Percentiles rank a stretch among this genome's conserved stretches.
These are phyloP conservation scores for Pituophis catenifer DNA, from an alignment of 2,113 vertebrate species.

Conservation along the genomic window DNA sequence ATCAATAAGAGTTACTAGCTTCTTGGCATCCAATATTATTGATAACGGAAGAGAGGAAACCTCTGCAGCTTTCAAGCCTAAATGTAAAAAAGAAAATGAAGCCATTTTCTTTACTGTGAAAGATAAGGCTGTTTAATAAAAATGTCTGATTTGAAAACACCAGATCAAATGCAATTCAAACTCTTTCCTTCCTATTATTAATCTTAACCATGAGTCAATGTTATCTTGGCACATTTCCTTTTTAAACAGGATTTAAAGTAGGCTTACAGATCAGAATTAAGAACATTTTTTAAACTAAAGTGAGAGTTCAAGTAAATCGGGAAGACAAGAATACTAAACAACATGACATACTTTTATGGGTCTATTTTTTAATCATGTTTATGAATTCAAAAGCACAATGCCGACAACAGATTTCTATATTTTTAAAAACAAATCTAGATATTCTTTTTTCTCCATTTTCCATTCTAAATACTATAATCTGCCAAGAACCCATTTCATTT, in stretches of 20 bases:
- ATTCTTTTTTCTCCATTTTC: background rate
- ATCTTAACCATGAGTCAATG: background rate
- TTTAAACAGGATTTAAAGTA: background rate
- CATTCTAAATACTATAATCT: background rate
- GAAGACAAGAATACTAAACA: background rate
- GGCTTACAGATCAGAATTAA: background rate
- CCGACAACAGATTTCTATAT: background rate
- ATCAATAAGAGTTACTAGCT: constrained; percentile 77
- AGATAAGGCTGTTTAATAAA: background rate
- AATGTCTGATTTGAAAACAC: background rate
- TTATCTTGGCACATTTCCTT: background rate
- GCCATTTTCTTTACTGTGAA: background rate
- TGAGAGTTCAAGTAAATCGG: background rate
- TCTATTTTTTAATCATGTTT: background rate
- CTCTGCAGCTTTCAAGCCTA: constrained; percentile 90
- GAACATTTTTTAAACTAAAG: background rate
- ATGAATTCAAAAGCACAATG: background rate
- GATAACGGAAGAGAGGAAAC: constrained; percentile 81
- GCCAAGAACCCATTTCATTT: background rate
- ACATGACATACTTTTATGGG: background rate
- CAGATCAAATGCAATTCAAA: background rate
- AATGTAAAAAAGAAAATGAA: constrained; percentile 36
- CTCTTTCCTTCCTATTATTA: background rate
- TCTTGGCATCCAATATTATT: constrained; percentile 83
- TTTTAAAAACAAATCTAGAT: background rate